phyloP scores from a whole-genome alignment of 2,888 invertebrate genomes.

The Brenthis daphne region DNA sequence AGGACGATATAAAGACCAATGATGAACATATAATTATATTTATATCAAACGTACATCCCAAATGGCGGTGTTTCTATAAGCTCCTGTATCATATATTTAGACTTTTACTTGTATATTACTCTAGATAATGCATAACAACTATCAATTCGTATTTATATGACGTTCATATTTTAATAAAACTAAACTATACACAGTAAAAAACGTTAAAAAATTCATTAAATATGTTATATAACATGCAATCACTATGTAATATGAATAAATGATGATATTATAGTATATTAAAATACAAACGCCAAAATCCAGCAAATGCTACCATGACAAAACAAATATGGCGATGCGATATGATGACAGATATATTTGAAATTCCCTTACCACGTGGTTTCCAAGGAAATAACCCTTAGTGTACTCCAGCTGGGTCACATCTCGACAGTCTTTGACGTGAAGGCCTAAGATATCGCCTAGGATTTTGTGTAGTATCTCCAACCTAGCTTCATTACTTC shows the following conservation, averaged over 20 bases:
- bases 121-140: constrained; percentile 42
- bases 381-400: constrained; percentile 89
- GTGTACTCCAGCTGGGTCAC: constrained; percentile 74
- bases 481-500: constrained; percentile 85
- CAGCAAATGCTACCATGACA: constrained; percentile 55
- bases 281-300: constrained; percentile 38
- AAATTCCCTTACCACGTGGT: constrained; percentile 86
- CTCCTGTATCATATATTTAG: constrained; percentile 51
- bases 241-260: too few relatives aligned
- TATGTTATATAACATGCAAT: too few relatives aligned
- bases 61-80: constrained; percentile 67
- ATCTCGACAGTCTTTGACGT: constrained; percentile 73
- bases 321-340: constrained; percentile 54
- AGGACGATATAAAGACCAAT: neutral
- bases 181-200: neutral
- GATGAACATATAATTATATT: neutral
- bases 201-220: neutral
- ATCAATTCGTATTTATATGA: constrained; percentile 38
- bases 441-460: constrained; percentile 85
- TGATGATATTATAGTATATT: constrained; percentile 8
- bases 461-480: constrained; percentile 90
- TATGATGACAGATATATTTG: constrained; percentile 17
- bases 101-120: constrained; percentile 45
- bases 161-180: constrained; percentile 26
- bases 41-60: constrained; percentile 41